These are phyloP conservation scores for Prinia subflava DNA, from an alignment of 2,113 vertebrate species.

Conservation along the genomic window DNA sequence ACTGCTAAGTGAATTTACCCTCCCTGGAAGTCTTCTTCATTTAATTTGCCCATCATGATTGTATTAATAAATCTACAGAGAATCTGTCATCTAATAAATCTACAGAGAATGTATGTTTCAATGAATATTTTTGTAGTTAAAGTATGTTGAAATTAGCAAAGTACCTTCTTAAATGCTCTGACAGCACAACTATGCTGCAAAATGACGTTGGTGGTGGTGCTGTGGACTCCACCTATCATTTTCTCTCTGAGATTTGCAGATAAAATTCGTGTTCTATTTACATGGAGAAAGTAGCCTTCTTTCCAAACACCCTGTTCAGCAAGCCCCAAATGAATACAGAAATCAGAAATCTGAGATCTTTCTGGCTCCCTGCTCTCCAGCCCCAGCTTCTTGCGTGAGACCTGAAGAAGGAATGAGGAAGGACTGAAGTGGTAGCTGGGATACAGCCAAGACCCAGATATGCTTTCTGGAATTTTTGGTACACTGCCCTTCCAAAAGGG, in stretches of 20 bases:
- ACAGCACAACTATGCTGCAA: background rate
- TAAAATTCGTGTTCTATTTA: background rate
- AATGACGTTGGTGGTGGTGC: background rate
- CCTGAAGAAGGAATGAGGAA: background rate
- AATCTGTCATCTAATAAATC: constrained; percentile 23
- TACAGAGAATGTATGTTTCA: background rate
- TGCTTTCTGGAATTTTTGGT: background rate
- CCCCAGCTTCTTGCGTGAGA: rapidly evolving
- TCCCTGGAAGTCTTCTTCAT: constrained; percentile 22
- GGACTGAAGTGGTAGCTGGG: background rate
- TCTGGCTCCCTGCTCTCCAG: background rate
- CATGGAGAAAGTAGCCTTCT: background rate
- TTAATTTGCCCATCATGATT: background rate
- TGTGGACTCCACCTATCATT: background rate
- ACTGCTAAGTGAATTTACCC: constrained; percentile 32
- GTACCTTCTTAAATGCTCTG: background rate
- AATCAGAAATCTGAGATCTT: background rate
- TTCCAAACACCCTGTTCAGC: background rate
- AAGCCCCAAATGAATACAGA: background rate
- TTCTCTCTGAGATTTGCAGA: background rate
- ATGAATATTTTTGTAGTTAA: background rate
- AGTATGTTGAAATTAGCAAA: background rate
- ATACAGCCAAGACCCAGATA: background rate
- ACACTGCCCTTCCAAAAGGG: background rate
- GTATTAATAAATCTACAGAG: constrained; percentile 26